These are phyloP conservation scores for Serripes groenlandicus DNA, from an alignment of 2,888 invertebrate species.

Conservation along the genomic window DNA sequence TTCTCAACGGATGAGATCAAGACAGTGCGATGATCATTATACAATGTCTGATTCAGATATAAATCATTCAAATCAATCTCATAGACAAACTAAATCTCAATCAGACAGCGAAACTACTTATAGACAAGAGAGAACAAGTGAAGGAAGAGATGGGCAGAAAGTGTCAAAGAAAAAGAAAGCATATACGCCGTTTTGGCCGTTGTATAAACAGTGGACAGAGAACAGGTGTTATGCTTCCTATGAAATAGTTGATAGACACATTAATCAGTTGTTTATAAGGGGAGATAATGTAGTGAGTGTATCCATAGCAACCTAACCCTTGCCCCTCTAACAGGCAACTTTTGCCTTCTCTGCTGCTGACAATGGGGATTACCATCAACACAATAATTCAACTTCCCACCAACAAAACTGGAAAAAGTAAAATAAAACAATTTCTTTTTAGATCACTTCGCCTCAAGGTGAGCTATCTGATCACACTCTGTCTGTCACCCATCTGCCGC, in stretches of 20 bases:
- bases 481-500: too few relatives aligned
- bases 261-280: constrained; percentile 85
- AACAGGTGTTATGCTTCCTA: constrained; percentile 52
- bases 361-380: background rate
- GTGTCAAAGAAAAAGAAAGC: constrained; percentile 11
- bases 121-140: background rate
- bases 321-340: background rate
- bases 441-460: background rate
- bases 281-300: constrained; percentile 86
- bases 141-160: background rate
- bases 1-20: background rate
- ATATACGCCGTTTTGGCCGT: constrained; percentile 47
- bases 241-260: constrained; percentile 80
- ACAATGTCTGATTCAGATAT: constrained; percentile 12
- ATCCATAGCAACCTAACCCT: constrained; percentile 44
- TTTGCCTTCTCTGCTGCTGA: background rate
- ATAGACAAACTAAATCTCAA: background rate
- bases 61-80: background rate
- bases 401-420: background rate
- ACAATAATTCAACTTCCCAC: background rate
- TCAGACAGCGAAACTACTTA: constrained; percentile 11
- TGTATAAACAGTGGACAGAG: constrained; percentile 62
- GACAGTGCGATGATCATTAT: background rate
- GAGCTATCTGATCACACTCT: background rate
- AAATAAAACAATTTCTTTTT: background rate